phyloP scores from a whole-genome alignment of 2,888 invertebrate genomes.

The Mesorhabditis belari region DNA sequence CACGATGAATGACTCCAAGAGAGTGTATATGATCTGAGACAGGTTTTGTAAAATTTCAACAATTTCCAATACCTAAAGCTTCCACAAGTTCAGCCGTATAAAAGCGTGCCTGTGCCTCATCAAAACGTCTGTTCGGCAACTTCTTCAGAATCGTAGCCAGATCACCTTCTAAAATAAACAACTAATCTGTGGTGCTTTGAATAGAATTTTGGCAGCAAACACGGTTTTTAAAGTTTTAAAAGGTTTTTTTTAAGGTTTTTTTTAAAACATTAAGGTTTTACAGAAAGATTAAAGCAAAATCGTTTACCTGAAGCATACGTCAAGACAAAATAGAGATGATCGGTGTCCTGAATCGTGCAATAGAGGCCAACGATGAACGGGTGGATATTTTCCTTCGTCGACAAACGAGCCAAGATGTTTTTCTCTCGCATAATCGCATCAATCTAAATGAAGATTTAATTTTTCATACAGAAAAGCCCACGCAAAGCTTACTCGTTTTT shows the following conservation, averaged over 20 bases:
- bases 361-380: slow-evolving; percentile 86
- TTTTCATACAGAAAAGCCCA: neutral
- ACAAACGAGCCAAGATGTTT: slow-evolving; percentile 57
- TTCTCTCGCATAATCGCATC: slow-evolving; percentile 28
- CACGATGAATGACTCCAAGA: slow-evolving; percentile 40
- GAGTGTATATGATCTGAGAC: slow-evolving; percentile 40
- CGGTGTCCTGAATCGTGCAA: slow-evolving; percentile 90
- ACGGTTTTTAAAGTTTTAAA: too few species aligned
- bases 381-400: slow-evolving; percentile 51
- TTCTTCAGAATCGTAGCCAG: slow-evolving; percentile 20
- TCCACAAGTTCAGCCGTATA: slow-evolving; percentile 86
- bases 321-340: slow-evolving; percentile 87
- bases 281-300: too few species aligned
- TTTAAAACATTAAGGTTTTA: neutral
- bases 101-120: slow-evolving; percentile 72
- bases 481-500: slow-evolving; percentile 75
- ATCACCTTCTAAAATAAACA: slow-evolving; percentile 24
- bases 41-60: neutral
- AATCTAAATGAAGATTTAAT: slow-evolving; percentile 9
- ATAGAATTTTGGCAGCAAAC: too few species aligned
- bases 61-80: slow-evolving; percentile 65
- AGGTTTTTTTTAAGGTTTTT: too few species aligned
- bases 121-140: slow-evolving; percentile 16
- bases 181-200: too few species aligned
- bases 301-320: too few species aligned